Base-by-base conservation (phyloP, 2,888 invertebrate species). In the Cryptocheilus praepositus region DNA sequence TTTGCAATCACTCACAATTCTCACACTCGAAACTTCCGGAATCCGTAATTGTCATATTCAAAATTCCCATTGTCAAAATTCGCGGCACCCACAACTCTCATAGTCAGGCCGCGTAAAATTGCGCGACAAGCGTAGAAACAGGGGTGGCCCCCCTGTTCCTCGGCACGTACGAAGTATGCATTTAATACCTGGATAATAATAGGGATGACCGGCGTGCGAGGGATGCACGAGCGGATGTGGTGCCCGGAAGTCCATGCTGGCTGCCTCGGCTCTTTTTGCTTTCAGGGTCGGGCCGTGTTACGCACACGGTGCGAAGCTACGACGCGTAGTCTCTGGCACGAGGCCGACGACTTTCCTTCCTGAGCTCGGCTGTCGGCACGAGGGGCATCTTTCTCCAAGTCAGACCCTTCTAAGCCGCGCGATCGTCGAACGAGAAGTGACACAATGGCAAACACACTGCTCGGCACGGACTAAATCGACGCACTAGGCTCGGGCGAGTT, bases 221-320 rank as follows among this genome's bases (percentile, higher is more conserved):
- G 88, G 85, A 74, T 87, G 88, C 71, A 86, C 85, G 66, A 84
- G 83, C 64, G 87, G 87, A 82, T 88, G 87, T 36, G 87, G 87
- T 67, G 87, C 86, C 67, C 88, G 88, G 84, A 86, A 88, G 83
- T 88, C 87, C 88, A 88, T 88, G 78, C 68, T 76, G 76, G 64
- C 49, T 58, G 67, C 43, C 36, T 57, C 66, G 43, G 43, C 62
- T 36, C 15, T 22, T 25, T 25, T 53, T 21, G 49, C 13, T 22
- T 8, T n/a, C 5, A 53, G 15, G 44, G 21, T 19, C 16, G 57
- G 28, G 19, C 55, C 49, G 13, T 60, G 59, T 18, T 15, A 52
- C 61, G 54, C 67, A 8, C 44, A 68, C 36, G 36, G 64, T 52
- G 57, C 22, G 51, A 67, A 71, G 53, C 66, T 76, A 78, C 46